phyloP scores from a whole-genome alignment of 2,113 vertebrate species.

The Brienomyrus longianalis region DNA sequence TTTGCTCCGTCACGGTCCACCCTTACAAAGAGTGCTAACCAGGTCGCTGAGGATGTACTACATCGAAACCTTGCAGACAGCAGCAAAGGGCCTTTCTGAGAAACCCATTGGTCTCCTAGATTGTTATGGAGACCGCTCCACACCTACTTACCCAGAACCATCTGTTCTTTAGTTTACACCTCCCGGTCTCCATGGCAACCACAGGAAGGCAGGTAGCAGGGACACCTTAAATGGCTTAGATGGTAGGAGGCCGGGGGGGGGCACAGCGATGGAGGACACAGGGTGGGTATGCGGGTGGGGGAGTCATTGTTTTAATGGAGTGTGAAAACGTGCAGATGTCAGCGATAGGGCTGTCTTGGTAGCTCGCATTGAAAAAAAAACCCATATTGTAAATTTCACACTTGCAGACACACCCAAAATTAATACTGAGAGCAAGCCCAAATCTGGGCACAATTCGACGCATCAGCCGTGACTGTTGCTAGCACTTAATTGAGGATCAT shows the following conservation, averaged over 20 bases:
- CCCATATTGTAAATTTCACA: slow-evolving; percentile 4
- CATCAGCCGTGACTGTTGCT: not conserved
- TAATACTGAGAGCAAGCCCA: not conserved
- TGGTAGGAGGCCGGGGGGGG: not conserved
- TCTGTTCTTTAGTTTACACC: slow-evolving; percentile 57
- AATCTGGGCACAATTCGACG: not conserved
- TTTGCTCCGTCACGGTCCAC: not conserved
- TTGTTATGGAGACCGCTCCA: slow-evolving; percentile 36
- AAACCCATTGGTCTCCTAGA: slow-evolving; percentile 1
- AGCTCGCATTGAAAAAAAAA: not conserved
- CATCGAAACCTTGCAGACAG: not conserved
- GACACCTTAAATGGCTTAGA: slow-evolving; percentile 6
- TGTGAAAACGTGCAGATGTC: not conserved
- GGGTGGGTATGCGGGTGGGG: not conserved
- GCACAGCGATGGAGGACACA: not conserved
- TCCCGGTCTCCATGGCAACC: slow-evolving; percentile 55
- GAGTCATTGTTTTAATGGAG: not conserved
- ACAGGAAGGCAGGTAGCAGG: slow-evolving; percentile 51
- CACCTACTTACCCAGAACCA: slow-evolving; percentile 57
- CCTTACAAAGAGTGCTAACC: not conserved
- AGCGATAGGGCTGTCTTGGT: not conserved
- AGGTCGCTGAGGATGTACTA: not conserved
- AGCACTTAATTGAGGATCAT: not conserved
- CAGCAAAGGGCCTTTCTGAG: not conserved
- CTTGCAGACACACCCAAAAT: not conserved